These are phyloP conservation scores for Xylota segnis DNA, from an alignment of 2,888 invertebrate species.

Conservation along the genomic window DNA sequence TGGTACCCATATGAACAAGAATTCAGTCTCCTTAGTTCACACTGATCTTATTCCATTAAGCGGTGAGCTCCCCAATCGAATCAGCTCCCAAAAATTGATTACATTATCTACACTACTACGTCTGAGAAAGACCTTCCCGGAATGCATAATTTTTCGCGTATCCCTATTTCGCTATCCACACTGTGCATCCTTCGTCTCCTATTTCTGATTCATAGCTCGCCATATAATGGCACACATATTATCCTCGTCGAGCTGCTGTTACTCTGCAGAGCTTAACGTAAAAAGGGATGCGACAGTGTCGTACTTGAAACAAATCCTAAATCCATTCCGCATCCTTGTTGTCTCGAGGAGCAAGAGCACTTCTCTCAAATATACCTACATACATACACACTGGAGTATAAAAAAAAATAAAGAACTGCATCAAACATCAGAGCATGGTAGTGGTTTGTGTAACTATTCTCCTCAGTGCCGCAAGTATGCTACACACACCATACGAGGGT, in stretches of 20 bases:
- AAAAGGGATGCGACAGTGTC: constrained; percentile 72
- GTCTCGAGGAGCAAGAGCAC: constrained; percentile 62
- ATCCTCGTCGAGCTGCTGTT: constrained; percentile 52
- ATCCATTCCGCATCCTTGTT: constrained; percentile 66
- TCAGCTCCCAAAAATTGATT: constrained; percentile 6
- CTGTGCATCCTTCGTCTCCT: constrained; percentile 9
- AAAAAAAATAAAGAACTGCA: constrained; percentile 47
- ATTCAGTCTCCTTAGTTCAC: neutral
- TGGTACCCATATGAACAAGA: too few species aligned
- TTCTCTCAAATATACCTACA: constrained; percentile 26
- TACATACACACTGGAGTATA: constrained; percentile 13
- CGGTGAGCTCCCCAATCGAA: constrained; percentile 4
- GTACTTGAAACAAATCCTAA: constrained; percentile 73
- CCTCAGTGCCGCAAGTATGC: constrained; percentile 30
- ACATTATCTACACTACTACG: neutral
- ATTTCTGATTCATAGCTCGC: constrained; percentile 46
- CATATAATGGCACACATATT: constrained; percentile 57
- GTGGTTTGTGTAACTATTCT: constrained; percentile 43
- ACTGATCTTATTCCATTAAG: neutral
- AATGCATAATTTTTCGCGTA: constrained; percentile 56
- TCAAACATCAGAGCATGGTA: constrained; percentile 58
- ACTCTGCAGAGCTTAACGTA: constrained; percentile 62
- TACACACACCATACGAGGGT: constrained; percentile 10
- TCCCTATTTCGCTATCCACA: constrained; percentile 24
- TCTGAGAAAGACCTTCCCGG: constrained; percentile 13